A percentile compares a stretch with the other conserved stretches of the same genome.
Conservation (phyloP, 1,140 invertebrate species). For the Papilio polyxenes region DNA sequence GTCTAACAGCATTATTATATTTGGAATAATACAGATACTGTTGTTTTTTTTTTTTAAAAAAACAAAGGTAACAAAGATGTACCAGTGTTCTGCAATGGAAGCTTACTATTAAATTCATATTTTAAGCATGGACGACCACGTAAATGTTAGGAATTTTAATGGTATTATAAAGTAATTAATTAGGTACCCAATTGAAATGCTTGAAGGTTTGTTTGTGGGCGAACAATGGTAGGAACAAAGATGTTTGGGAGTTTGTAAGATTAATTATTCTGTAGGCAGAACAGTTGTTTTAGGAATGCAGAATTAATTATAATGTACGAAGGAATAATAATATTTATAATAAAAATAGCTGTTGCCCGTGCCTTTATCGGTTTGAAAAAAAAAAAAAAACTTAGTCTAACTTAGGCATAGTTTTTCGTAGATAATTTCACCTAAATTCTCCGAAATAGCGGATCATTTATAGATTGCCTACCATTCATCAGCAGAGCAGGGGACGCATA, state of each 20-base stretch:
- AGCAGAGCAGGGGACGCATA: too few relatives aligned
- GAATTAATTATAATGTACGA: neutral
- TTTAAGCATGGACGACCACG: neutral
- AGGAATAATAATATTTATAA: too few relatives aligned
- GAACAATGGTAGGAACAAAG: neutral
- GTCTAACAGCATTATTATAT: too few relatives aligned
- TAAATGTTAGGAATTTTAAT: constrained; percentile 2
- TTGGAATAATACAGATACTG: too few relatives aligned
- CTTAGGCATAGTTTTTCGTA: too few relatives aligned
- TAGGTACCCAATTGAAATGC: neutral
- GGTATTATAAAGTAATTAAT: neutral
- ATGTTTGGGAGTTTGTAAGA: neutral
- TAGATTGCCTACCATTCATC: too few relatives aligned
- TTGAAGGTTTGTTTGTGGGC: neutral
- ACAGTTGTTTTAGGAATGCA: neutral
- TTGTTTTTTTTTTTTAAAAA: too few relatives aligned
- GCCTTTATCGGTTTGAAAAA: too few relatives aligned
- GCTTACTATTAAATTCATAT: neutral
- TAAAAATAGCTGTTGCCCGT: too few relatives aligned
- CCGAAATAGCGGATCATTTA: too few relatives aligned
- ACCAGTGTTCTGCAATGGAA: neutral
- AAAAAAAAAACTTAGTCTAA: too few relatives aligned
- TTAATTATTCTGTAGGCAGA: neutral
- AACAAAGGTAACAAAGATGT: neutral
- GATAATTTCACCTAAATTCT: too few relatives aligned